Percentiles rank a stretch among this genome's conserved stretches.
phyloP scores from a whole-genome alignment of 2,113 vertebrate species.

The Calidris pygmaea region DNA sequence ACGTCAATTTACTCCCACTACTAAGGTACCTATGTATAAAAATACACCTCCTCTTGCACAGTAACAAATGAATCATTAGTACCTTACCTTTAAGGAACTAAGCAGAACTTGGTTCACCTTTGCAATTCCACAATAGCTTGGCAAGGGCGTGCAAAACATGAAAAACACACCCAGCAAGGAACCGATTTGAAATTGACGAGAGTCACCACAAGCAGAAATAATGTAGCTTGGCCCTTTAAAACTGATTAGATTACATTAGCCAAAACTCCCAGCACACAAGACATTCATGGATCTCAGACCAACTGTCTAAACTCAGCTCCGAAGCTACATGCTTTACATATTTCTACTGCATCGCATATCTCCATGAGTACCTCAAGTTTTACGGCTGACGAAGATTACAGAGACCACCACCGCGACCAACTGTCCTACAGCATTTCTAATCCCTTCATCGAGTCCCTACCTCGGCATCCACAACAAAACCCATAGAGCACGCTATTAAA shows the following conservation, averaged over 20 bases:
- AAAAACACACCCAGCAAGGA: not conserved
- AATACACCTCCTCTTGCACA: not conserved
- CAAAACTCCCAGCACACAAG: conserved; percentile 37
- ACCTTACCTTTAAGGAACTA: not conserved
- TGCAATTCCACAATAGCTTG: not conserved
- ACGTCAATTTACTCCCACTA: not conserved
- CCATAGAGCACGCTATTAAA: not conserved
- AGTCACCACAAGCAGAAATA: not conserved
- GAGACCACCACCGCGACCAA: not conserved
- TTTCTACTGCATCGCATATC: conserved; percentile 51
- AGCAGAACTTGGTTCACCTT: not conserved
- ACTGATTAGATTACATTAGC: not conserved
- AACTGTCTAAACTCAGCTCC: conserved; percentile 60
- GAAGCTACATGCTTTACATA: conserved; percentile 63
- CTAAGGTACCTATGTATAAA: not conserved
- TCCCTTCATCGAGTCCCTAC: not conserved
- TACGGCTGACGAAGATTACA: not conserved
- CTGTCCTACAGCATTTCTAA: not conserved
- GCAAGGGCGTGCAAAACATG: not conserved
- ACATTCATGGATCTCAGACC: conserved; percentile 42
- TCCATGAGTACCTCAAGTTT: conserved; percentile 52
- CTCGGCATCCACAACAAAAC: not conserved
- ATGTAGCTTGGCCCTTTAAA: conserved; percentile 19
- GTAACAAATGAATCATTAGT: not conserved
- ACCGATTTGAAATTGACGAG: not conserved